phyloP scores from a whole-genome alignment of 2,113 vertebrate genomes.

The Ammodytes marinus region DNA sequence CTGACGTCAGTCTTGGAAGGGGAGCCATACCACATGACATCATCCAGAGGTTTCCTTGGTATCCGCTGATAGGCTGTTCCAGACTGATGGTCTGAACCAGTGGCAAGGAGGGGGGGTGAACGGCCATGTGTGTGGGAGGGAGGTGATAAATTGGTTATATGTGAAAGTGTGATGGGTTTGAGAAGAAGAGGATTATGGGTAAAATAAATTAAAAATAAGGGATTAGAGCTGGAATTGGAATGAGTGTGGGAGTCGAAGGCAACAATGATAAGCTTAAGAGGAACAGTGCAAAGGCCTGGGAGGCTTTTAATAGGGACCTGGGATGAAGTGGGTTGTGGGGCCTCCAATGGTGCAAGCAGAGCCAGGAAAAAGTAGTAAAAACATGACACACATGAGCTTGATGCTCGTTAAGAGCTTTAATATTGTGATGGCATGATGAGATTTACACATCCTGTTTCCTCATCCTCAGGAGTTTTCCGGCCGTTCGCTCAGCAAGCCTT shows the following conservation, averaged over 20 bases:
- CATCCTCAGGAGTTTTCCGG: conserved; percentile 27
- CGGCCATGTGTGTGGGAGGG: neutral
- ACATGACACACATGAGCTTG: conserved; percentile 46
- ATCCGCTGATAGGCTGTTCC: conserved; percentile 53
- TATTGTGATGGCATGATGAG: conserved; percentile 43
- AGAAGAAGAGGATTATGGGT: neutral
- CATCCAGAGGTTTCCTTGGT: conserved; percentile 65
- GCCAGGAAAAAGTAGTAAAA: conserved; percentile 78
- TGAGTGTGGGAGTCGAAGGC: conserved; percentile 15
- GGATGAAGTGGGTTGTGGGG: conserved; percentile 16
- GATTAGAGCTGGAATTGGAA: conserved; percentile 36
- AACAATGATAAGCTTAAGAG: conserved; percentile 12
- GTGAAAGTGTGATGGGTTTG: neutral
- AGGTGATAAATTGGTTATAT: neutral
- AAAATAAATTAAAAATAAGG: conserved; percentile 4
- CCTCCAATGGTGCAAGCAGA: conserved; percentile 23
- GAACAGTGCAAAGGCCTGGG: neutral
- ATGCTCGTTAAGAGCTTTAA: conserved; percentile 62
- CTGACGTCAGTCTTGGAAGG: conserved; percentile 80
- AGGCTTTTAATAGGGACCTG: conserved; percentile 25
- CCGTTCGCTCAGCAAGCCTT: neutral
- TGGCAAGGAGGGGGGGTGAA: too few species aligned
- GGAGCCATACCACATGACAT: conserved; percentile 71
- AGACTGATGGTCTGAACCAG: conserved; percentile 1
- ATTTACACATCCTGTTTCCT: conserved; percentile 61